These are phyloP conservation scores for Brenthis daphne DNA, from an alignment of 2,888 invertebrate species.

Conservation along the genomic window DNA sequence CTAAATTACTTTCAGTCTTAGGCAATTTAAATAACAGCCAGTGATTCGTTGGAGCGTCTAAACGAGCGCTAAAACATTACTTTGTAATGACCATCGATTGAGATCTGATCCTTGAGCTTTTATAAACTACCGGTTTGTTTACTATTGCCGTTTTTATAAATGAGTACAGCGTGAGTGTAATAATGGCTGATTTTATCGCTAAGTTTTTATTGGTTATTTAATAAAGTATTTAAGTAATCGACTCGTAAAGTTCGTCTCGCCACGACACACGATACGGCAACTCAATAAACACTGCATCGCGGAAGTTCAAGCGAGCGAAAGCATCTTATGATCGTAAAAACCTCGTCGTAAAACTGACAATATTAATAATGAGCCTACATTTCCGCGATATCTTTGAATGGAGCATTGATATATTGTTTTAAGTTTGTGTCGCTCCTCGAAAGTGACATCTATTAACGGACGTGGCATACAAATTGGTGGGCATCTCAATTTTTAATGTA, in stretches of 20 bases:
- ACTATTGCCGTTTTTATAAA: conserved; percentile 46
- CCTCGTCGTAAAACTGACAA: conserved; percentile 53
- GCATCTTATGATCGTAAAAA: conserved; percentile 33
- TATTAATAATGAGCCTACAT: conserved; percentile 58
- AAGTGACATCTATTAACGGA: conserved; percentile 37
- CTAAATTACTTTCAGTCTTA: conserved; percentile 59
- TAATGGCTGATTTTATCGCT: conserved; percentile 17
- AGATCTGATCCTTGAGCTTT: conserved; percentile 47
- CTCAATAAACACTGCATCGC: conserved; percentile 59
- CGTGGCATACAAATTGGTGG: conserved; percentile 34
- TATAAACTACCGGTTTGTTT: conserved; percentile 49
- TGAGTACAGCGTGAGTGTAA: conserved; percentile 11
- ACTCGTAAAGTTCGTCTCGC: conserved; percentile 7
- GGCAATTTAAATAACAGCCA: conserved; percentile 66
- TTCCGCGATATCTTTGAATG: conserved; percentile 39
- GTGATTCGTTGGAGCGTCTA: conserved; percentile 60
- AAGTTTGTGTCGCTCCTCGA: conserved; percentile 37
- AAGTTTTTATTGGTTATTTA: conserved; percentile 18
- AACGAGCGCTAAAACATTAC: conserved; percentile 46
- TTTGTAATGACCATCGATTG: conserved; percentile 59
- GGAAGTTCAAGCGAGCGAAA: conserved; percentile 54
- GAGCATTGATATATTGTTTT: conserved; percentile 38
- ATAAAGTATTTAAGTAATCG: conserved; percentile 8
- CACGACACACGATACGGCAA: conserved; percentile 47
- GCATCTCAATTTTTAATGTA: conserved; percentile 40